Conservation (phyloP, 2,113 vertebrate genomes). For the Melospiza georgiana region DNA sequence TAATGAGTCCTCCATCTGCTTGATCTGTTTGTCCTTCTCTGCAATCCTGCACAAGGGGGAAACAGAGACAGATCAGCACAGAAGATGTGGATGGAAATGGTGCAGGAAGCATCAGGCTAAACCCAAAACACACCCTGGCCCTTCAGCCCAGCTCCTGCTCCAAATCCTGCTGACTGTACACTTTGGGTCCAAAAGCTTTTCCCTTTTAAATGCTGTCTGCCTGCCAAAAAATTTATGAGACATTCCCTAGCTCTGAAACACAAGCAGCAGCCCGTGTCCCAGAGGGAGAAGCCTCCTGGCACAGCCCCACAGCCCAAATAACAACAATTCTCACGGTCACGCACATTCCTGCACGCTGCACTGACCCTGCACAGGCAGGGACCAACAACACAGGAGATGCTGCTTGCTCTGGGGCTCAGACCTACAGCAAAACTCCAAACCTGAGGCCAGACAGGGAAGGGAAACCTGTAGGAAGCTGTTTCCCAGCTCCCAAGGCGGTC, state of each 20-base stretch:
- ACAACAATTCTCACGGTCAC: not conserved
- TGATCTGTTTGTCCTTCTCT: slow-evolving; percentile 82
- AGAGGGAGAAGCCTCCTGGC: not conserved
- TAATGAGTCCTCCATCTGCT: slow-evolving; percentile 81
- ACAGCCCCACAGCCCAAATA: not conserved
- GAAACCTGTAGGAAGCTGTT: not conserved
- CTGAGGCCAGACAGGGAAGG: not conserved
- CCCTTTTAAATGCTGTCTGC: not conserved
- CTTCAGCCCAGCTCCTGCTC: not conserved
- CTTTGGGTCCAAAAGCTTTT: not conserved
- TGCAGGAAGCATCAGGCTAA: not conserved
- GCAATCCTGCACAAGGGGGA: slow-evolving; percentile 72
- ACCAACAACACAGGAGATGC: not conserved
- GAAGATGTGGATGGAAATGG: not conserved
- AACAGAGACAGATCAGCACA: not conserved
- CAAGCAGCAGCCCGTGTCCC: not conserved
- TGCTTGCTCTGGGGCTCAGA: not conserved
- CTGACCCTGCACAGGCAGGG: not conserved
- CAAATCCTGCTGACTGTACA: not conserved
- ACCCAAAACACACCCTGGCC: not conserved
- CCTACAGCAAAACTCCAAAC: not conserved
- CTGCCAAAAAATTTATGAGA: slow-evolving; percentile 6
- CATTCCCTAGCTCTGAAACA: slow-evolving; percentile 1
- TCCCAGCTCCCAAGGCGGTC: not conserved
- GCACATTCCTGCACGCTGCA: not conserved